Evolutionary conservation across 2,888 invertebrate species (phyloP).

Genomic region (Drosophila diplacantha): DNA sequence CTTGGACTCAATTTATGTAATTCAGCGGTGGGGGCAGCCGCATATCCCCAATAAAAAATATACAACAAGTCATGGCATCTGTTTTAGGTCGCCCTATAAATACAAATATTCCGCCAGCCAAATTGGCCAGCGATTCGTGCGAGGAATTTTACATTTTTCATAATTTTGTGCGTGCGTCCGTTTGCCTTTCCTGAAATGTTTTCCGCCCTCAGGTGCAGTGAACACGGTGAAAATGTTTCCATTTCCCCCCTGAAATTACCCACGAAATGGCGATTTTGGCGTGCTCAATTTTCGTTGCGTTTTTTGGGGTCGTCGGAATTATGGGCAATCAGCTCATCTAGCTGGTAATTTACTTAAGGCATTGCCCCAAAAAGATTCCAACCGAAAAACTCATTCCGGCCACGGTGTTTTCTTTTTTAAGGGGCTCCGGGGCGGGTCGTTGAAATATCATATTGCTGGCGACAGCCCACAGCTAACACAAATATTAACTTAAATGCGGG

Average conservation of each 20-base stretch:
- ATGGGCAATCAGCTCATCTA: slow-evolving; percentile 58
- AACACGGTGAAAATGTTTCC: slow-evolving; percentile 32
- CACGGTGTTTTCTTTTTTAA: slow-evolving; percentile 9
- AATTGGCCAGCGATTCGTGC: slow-evolving; percentile 24
- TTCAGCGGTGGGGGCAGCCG: neutral
- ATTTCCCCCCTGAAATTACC: slow-evolving; percentile 21
- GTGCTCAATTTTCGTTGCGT: slow-evolving; percentile 51
- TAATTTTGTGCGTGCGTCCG: slow-evolving; percentile 31
- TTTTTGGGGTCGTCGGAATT: slow-evolving; percentile 58
- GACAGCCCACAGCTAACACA: slow-evolving; percentile 43
- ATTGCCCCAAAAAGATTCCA: slow-evolving; percentile 26
- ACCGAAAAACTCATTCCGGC: neutral
- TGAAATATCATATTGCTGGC: slow-evolving; percentile 49
- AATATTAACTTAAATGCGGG: slow-evolving; percentile 39
- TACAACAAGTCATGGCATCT: neutral
- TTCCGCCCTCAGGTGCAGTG: slow-evolving; percentile 23
- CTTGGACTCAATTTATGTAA: slow-evolving; percentile 38
- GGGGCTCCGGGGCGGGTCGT: slow-evolving; percentile 23
- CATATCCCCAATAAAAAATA: neutral
- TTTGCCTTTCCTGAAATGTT: neutral
- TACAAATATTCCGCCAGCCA: slow-evolving; percentile 21
- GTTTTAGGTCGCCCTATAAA: slow-evolving; percentile 25
- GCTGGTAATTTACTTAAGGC: slow-evolving; percentile 48
- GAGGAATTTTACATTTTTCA: slow-evolving; percentile 34
- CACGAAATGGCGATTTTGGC: slow-evolving; percentile 20